Evolutionary conservation across 2,888 invertebrate genomes (phyloP).

Genomic region (Campoplex nolae): DNA sequence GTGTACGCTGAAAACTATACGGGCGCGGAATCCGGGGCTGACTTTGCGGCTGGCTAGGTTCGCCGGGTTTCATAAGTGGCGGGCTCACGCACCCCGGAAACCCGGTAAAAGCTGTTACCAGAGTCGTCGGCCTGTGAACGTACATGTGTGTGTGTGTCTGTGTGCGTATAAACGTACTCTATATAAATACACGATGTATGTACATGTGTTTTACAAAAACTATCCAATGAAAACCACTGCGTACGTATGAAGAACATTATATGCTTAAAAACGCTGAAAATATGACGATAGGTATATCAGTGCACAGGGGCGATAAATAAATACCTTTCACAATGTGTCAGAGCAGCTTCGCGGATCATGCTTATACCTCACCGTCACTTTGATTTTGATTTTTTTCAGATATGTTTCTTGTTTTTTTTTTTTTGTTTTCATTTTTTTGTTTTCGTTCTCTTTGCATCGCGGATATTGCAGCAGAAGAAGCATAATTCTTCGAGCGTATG

Average conservation of each 20-base stretch:
- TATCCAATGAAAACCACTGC: too few species aligned
- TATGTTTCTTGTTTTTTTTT: too few species aligned
- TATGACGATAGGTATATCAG: background rate
- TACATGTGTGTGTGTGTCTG: constrained; percentile 47
- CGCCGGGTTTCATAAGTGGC: constrained; percentile 72
- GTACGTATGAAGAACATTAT: background rate
- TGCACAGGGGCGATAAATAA: background rate
- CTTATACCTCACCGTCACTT: background rate
- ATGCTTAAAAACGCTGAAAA: constrained; percentile 9
- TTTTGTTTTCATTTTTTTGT: background rate
- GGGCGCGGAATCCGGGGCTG: constrained; percentile 68
- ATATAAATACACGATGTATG: too few species aligned
- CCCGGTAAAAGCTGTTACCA: constrained; percentile 73
- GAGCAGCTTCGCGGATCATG: background rate
- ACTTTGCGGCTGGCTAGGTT: constrained; percentile 70
- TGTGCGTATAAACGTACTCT: background rate
- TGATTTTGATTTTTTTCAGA: background rate
- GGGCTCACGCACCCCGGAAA: constrained; percentile 74
- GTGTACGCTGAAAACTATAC: constrained; percentile 50
- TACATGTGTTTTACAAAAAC: too few species aligned
- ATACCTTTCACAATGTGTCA: background rate
- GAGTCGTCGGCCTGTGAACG: constrained; percentile 73
- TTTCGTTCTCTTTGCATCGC: constrained; percentile 30
- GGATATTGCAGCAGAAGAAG: constrained; percentile 35
- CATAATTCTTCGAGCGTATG: constrained; percentile 46